These are phyloP conservation scores for Caerostris extrusa DNA, from an alignment of 1,140 invertebrate species.

Conservation along the genomic window DNA sequence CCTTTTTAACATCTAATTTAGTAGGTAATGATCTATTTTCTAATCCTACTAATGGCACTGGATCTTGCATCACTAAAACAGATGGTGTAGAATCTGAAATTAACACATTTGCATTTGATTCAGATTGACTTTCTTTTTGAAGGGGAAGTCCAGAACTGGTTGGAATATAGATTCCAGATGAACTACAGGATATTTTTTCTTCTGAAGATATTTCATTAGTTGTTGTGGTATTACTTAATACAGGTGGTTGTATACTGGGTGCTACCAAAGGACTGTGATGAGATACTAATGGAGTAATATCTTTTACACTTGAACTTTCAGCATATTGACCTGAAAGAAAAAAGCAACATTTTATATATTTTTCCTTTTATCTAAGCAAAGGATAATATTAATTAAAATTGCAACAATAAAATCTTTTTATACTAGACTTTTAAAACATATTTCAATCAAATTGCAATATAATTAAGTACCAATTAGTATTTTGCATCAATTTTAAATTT, in stretches of 20 bases:
- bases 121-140: conserved; percentile 54
- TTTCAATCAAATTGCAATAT: background rate
- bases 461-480: too few relatives aligned
- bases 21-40: conserved; percentile 43
- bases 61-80: conserved; percentile 18
- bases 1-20: conserved; percentile 67
- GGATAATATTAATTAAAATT: background rate
- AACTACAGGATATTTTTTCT: conserved; percentile 52
- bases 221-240: background rate
- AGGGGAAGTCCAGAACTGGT: background rate
- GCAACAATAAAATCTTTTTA: background rate
- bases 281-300: background rate
- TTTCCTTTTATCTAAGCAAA: background rate
- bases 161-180: conserved; percentile 37
- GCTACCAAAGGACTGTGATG: background rate
- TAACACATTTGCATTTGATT: conserved; percentile 19
- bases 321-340: conserved; percentile 13
- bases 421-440: background rate
- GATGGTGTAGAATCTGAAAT: conserved; percentile 39
- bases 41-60: background rate
- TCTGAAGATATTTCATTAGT: conserved; percentile 3
- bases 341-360: background rate
- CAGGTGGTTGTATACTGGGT: conserved; percentile 5
- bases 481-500: too few relatives aligned
- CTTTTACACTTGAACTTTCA: background rate